These are phyloP conservation scores for Polyergus mexicanus DNA, from an alignment of 1,140 invertebrate species.

Conservation along the genomic window DNA sequence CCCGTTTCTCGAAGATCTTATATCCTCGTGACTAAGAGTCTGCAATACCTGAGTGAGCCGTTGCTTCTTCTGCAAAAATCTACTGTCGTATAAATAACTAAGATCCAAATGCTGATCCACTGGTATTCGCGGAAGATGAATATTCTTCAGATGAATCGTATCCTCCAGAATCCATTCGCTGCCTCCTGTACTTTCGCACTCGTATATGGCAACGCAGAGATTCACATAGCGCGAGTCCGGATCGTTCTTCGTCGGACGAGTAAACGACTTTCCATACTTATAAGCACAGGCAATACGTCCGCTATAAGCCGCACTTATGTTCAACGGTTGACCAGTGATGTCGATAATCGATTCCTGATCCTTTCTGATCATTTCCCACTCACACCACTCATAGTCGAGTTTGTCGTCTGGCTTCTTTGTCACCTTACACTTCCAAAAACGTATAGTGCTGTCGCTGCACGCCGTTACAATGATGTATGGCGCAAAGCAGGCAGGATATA, in stretches of 20 bases:
- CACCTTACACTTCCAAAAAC: conserved; percentile 92
- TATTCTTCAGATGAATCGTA: conserved; percentile 96
- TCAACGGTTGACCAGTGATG: conserved; percentile 95
- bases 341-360: conserved; percentile 95
- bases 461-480: conserved; percentile 98
- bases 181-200: conserved; percentile 99
- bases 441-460: conserved; percentile 94
- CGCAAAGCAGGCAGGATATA: conserved; percentile 99
- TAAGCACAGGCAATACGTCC: conserved; percentile 98
- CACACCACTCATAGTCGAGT: conserved; percentile 92
- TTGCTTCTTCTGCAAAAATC: conserved; percentile 93
- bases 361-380: conserved; percentile 96
- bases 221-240: conserved; percentile 96
- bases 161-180: conserved; percentile 99
- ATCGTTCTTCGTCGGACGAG: conserved; percentile 91
- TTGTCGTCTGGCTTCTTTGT: conserved; percentile 87
- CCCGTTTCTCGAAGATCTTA: conserved; percentile 83
- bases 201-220: conserved; percentile 98
- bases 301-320: conserved; percentile 98
- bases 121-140: conserved; percentile 93
- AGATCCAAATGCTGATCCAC: conserved; percentile 94
- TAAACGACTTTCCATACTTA: conserved; percentile 95
- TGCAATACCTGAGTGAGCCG: conserved; percentile 91
- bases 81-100: conserved; percentile 93
- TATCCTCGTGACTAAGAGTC: conserved; percentile 88